A percentile compares a stretch with the other conserved stretches of the same genome.
phyloP scores from a whole-genome alignment of 1,140 invertebrate genomes.

The Papilio xuthus region DNA sequence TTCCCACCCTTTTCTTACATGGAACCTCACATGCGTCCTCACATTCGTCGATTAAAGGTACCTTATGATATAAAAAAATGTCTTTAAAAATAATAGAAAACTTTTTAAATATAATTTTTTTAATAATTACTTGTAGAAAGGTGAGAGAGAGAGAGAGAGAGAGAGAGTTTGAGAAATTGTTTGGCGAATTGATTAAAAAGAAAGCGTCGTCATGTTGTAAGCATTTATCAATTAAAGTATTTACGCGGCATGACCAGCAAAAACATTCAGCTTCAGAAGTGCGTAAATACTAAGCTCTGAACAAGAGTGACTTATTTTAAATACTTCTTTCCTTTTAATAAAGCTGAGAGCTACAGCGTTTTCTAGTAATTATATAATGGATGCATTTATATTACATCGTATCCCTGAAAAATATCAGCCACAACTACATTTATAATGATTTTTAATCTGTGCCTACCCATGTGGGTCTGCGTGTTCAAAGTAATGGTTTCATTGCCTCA shows the following conservation, averaged over 20 bases:
- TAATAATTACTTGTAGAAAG: neutral
- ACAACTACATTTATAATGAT: too few relatives aligned
- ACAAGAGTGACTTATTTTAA: neutral
- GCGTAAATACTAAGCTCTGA: neutral
- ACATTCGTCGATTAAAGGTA: too few relatives aligned
- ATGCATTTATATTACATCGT: neutral
- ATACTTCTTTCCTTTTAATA: neutral
- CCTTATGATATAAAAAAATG: too few relatives aligned
- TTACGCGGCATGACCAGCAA: neutral
- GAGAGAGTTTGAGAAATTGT: neutral
- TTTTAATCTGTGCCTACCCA: too few relatives aligned
- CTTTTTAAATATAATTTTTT: neutral
- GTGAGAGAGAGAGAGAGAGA: too few relatives aligned
- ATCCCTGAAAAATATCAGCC: too few relatives aligned
- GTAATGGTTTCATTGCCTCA: too few relatives aligned
- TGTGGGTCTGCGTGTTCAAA: too few relatives aligned
- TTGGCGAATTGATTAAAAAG: slow-evolving; percentile 5
- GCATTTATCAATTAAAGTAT: slow-evolving; percentile 13
- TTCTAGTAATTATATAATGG: neutral
- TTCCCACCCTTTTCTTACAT: too few relatives aligned
- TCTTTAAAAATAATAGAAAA: too few relatives aligned
- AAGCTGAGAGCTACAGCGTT: neutral
- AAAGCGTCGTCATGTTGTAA: neutral
- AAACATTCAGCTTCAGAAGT: slow-evolving; percentile 1
- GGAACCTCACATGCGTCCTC: too few relatives aligned